These are phyloP conservation scores for Platycheirus rosarum DNA, from an alignment of 2,888 invertebrate genomes.

Conservation along the genomic window DNA sequence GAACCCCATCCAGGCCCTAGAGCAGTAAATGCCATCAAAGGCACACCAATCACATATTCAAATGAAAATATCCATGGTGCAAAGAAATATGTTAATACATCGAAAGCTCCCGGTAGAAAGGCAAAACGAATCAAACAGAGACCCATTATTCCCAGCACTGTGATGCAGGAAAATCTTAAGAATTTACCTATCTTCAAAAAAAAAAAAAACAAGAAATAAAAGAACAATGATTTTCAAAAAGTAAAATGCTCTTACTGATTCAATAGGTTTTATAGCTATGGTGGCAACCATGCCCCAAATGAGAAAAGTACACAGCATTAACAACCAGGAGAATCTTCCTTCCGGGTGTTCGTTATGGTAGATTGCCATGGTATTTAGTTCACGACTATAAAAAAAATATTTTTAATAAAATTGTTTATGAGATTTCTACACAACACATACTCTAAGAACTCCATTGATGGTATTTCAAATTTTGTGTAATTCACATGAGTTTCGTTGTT, in stretches of 20 bases:
- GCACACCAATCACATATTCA: slow-evolving; percentile 40
- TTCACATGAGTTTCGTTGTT: neutral
- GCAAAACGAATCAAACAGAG: slow-evolving; percentile 77
- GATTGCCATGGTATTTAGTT: no score
- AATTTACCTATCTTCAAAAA: slow-evolving; percentile 77
- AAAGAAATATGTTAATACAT: slow-evolving; percentile 50
- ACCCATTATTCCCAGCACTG: slow-evolving; percentile 74
- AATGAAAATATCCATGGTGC: no score
- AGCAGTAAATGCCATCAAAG: slow-evolving; percentile 85
- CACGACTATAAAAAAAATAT: neutral
- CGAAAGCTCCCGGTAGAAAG: slow-evolving; percentile 76
- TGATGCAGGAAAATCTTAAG: slow-evolving; percentile 75
- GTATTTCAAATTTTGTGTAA: no score
- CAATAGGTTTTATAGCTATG: slow-evolving; percentile 76
- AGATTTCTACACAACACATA: neutral
- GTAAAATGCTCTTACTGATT: slow-evolving; percentile 55
- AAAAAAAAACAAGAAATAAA: no score
- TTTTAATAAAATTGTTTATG: neutral
- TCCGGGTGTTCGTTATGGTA: neutral
- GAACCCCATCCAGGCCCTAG: slow-evolving; percentile 94
- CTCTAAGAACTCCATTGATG: neutral
- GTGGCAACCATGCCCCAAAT: slow-evolving; percentile 76
- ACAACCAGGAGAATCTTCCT: slow-evolving; percentile 76
- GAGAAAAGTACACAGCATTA: slow-evolving; percentile 75
- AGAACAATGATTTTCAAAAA: neutral